Evolutionary conservation across 2,113 vertebrate genomes (phyloP).

Genomic region (Loxodonta africana): DNA sequence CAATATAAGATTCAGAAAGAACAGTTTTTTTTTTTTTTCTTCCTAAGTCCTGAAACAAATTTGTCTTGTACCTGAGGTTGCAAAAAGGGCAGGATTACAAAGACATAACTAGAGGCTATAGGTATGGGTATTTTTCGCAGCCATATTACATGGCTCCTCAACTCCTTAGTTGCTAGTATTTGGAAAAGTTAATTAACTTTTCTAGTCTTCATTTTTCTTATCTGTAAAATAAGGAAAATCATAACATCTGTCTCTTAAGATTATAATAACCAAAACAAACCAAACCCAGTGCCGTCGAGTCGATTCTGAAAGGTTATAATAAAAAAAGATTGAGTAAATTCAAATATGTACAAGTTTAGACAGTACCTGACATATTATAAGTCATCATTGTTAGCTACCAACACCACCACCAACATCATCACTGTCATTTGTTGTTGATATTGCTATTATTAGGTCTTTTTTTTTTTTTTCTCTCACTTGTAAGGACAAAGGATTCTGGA

Average conservation of each 20-base stretch:
- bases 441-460: neutral
- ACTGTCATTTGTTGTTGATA: neutral
- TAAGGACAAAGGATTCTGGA: neutral
- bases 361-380: neutral
- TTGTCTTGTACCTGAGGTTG: neutral
- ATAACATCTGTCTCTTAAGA: neutral
- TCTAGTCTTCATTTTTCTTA: neutral
- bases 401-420: neutral
- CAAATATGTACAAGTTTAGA: neutral
- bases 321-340: neutral
- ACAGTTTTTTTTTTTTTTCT: neutral
- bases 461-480: neutral
- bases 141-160: neutral
- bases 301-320: no score
- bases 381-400: neutral
- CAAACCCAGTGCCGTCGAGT: no score
- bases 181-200: neutral
- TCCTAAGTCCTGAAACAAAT: conserved; percentile 22
- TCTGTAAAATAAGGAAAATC: neutral
- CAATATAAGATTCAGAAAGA: neutral
- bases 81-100: neutral
- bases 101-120: neutral
- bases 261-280: no score
- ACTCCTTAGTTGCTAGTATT: neutral
- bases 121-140: neutral